Percentiles rank a stretch among this genome's conserved stretches.
These are phyloP conservation scores for Magallana nippona DNA, from an alignment of 2,888 invertebrate genomes.

Conservation along the genomic window DNA sequence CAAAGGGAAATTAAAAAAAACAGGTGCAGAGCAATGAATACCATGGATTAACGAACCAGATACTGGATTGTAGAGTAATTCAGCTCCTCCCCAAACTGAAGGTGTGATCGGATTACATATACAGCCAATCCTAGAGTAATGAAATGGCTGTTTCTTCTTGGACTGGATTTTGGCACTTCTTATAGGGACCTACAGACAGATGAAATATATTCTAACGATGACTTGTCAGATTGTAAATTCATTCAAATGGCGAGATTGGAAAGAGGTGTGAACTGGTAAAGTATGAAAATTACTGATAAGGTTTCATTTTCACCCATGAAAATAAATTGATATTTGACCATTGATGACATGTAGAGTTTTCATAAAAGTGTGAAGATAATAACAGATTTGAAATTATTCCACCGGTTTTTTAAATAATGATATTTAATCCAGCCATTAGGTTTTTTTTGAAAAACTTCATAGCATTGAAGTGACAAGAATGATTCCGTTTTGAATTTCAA, in stretches of 20 bases:
- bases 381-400: background rate
- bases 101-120: too few relatives aligned
- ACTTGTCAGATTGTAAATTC: background rate
- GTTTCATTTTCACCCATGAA: background rate
- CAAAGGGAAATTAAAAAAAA: too few relatives aligned
- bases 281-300: background rate
- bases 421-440: background rate
- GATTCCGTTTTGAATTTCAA: background rate
- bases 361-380: background rate
- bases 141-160: too few relatives aligned
- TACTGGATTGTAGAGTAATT: too few relatives aligned
- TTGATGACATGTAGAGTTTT: background rate
- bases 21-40: too few relatives aligned
- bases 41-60: too few relatives aligned
- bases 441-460: background rate
- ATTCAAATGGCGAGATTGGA: background rate
- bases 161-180: too few relatives aligned
- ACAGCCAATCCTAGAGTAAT: too few relatives aligned
- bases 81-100: too few relatives aligned
- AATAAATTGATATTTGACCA: background rate
- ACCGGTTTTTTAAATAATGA: background rate
- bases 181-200: background rate
- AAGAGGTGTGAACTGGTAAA: background rate
- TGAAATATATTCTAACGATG: background rate
- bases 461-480: background rate